Evolutionary conservation across 2,113 vertebrate genomes (phyloP).

Genomic region (Mirza zaza): DNA sequence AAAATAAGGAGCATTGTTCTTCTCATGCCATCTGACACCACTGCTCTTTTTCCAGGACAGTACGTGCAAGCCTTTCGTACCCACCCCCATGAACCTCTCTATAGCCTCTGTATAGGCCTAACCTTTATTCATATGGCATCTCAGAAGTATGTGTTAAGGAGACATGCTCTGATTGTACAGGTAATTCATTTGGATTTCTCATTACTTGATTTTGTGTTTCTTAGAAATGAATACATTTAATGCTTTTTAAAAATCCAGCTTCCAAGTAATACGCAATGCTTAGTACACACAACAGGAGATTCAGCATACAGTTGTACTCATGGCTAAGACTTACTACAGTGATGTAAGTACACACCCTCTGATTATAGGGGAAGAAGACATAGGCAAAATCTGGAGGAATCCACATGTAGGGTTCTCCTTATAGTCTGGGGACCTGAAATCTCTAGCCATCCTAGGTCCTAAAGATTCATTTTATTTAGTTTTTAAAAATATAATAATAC

Average conservation of each 20-base stretch:
- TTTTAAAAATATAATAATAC: neutral
- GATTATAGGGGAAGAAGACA: no score
- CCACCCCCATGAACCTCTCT: slow-evolving; percentile 89
- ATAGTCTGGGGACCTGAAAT: neutral
- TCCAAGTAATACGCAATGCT: neutral
- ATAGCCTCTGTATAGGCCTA: slow-evolving; percentile 93
- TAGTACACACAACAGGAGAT: neutral
- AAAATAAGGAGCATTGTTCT: neutral
- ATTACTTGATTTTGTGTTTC: neutral
- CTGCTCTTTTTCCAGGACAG: slow-evolving; percentile 87
- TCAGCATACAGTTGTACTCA: neutral
- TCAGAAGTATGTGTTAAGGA: slow-evolving; percentile 95
- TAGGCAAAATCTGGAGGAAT: neutral
- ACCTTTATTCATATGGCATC: slow-evolving; percentile 99
- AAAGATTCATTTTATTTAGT: neutral
- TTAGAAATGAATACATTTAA: neutral
- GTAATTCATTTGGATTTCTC: slow-evolving; percentile 79
- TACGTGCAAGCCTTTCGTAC: slow-evolving; percentile 87
- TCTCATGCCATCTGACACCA: neutral
- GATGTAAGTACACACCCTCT: neutral
- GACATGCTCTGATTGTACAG: slow-evolving; percentile 95
- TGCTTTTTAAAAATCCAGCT: neutral
- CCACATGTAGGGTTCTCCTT: neutral
- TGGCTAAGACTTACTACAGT: neutral
- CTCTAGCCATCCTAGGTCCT: neutral